phyloP scores from a whole-genome alignment of 2,797 vertebrate species.

The Catamblyrhynchus diadema region DNA sequence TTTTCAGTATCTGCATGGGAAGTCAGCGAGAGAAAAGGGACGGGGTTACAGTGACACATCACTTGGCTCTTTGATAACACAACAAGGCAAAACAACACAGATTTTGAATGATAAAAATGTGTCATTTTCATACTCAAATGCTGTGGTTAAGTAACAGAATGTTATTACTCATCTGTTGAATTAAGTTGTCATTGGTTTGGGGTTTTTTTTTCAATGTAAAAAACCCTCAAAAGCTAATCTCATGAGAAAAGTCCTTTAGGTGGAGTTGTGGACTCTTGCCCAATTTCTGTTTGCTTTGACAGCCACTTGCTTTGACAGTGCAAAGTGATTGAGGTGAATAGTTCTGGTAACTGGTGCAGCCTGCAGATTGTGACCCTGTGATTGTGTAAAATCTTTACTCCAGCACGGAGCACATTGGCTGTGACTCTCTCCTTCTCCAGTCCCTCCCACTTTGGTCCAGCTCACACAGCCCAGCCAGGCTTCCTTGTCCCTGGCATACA shows the following conservation, averaged over 20 bases:
- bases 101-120: background rate
- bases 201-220: background rate
- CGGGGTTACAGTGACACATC: background rate
- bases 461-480: background rate
- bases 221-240: rapidly evolving
- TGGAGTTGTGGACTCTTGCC: background rate
- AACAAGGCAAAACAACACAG: background rate
- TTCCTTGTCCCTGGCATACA: background rate
- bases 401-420: background rate
- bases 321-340: rapidly evolving
- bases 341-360: background rate
- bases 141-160: background rate
- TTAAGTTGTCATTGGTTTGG: background rate
- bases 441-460: background rate
- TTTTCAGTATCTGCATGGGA: background rate
- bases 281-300: background rate
- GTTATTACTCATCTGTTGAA: background rate
- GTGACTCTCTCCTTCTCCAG: background rate
- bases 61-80: background rate
- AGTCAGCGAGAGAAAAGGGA: background rate
- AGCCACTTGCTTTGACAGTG: background rate
- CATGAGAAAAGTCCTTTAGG: background rate
- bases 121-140: background rate
- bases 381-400: background rate
- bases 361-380: background rate